Evolutionary conservation across 1,140 invertebrate genomes (phyloP).

Genomic region (Hydropsyche tenuis): DNA sequence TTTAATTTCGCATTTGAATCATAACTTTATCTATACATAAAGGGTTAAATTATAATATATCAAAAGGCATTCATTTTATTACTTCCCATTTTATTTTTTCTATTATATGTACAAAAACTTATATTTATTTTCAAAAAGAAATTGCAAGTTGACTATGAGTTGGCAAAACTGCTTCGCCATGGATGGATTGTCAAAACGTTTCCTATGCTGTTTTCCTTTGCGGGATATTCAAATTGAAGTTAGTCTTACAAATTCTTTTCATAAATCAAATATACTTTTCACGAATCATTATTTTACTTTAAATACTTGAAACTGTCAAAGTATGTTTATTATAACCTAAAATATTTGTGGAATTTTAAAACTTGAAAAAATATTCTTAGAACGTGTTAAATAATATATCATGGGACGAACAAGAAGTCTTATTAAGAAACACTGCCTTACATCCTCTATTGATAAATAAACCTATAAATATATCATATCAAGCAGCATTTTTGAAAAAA

Average conservation of each 20-base stretch:
- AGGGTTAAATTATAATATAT: too few relatives aligned
- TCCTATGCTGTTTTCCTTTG: slow-evolving; percentile 57
- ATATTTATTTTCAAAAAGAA: too few relatives aligned
- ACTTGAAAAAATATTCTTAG: not conserved
- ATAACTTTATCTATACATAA: too few relatives aligned
- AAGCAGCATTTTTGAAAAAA: slow-evolving; percentile 60
- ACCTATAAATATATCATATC: slow-evolving; percentile 60
- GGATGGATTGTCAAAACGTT: slow-evolving; percentile 49
- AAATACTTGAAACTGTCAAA: too few relatives aligned
- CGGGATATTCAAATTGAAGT: slow-evolving; percentile 54
- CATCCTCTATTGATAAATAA: slow-evolving; percentile 54
- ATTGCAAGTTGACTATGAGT: too few relatives aligned
- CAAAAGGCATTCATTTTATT: too few relatives aligned
- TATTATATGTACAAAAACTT: too few relatives aligned
- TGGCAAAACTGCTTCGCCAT: not conserved
- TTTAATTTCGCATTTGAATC: too few relatives aligned
- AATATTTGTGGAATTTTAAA: not conserved
- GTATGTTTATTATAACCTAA: not conserved
- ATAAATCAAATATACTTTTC: slow-evolving; percentile 47
- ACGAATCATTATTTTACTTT: slow-evolving; percentile 34
- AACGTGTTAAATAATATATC: slow-evolving; percentile 5
- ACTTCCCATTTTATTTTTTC: too few relatives aligned
- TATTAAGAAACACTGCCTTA: slow-evolving; percentile 59
- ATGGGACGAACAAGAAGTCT: slow-evolving; percentile 53
- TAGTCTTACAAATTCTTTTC: slow-evolving; percentile 45